Conservation (phyloP, 2,113 vertebrate genomes). For the Muntiacus muntjak region DNA sequence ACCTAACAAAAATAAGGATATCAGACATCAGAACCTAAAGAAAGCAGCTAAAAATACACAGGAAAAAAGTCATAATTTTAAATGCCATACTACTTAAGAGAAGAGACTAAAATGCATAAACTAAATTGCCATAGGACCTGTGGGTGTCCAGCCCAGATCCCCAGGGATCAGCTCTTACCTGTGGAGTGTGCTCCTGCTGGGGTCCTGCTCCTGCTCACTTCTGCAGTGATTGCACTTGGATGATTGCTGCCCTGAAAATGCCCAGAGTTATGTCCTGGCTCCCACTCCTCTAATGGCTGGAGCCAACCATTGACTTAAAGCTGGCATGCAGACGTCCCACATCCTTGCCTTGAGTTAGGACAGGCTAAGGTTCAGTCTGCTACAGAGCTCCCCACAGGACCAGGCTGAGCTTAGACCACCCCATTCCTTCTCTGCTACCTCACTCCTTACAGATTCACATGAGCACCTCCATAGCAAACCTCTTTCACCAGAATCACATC, state of each 20-base stretch:
- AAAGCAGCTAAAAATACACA: background rate
- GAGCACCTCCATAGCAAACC: background rate
- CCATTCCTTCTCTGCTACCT: background rate
- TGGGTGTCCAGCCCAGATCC: background rate
- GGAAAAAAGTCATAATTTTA: background rate
- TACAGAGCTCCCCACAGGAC: background rate
- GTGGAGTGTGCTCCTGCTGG: no score
- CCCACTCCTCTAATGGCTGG: background rate
- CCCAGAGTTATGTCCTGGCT: background rate
- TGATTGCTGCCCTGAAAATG: accelerated
- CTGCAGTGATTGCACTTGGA: background rate
- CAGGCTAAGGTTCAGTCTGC: no score
- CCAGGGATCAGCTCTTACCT: background rate
- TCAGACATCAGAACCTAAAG: background rate
- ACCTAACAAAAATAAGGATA: background rate
- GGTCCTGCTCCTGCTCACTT: background rate
- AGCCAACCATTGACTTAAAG: background rate
- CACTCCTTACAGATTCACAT: background rate
- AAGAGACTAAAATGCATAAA: background rate
- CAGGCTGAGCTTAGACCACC: background rate
- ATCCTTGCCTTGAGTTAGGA: background rate
- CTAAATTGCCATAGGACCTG: background rate
- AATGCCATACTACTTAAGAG: background rate
- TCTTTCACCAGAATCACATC: background rate
- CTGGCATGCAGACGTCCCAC: no score